Conservation (phyloP, 1,140 invertebrate genomes). For the Maniola jurtina region DNA sequence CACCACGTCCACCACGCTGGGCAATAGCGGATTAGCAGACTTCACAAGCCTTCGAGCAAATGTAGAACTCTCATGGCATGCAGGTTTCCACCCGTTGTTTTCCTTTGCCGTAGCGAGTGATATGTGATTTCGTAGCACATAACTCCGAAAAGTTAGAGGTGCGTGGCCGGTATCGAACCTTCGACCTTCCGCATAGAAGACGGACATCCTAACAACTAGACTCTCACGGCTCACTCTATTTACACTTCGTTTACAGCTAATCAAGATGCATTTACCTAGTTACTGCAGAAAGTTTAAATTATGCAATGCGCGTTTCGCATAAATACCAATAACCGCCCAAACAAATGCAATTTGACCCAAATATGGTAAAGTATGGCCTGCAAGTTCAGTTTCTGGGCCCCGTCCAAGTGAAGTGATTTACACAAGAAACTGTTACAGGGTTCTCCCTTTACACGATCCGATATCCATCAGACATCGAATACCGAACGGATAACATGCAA, state of each 20-base stretch:
- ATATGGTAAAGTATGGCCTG: constrained; percentile 43
- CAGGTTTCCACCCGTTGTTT: no score
- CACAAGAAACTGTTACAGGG: constrained; percentile 16
- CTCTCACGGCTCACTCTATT: no score
- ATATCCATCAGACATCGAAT: not conserved
- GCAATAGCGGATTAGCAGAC: no score
- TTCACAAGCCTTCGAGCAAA: no score
- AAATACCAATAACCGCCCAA: constrained; percentile 32
- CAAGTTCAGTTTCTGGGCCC: constrained; percentile 11
- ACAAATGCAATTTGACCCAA: constrained; percentile 42
- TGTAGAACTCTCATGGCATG: no score
- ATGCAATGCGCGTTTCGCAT: constrained; percentile 31
- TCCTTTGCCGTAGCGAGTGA: no score
- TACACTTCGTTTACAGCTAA: constrained; percentile 1
- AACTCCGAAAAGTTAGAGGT: no score
- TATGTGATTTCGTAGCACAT: no score
- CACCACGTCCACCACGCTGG: no score
- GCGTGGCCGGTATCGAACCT: no score
- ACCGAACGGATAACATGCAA: not conserved
- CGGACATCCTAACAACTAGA: no score
- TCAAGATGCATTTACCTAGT: not conserved
- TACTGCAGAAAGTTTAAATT: constrained; percentile 31
- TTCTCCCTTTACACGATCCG: not conserved
- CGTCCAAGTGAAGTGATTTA: constrained; percentile 18
- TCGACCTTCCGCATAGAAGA: no score